Conservation (phyloP, 2,797 vertebrate genomes). For the Sparus aurata region DNA sequence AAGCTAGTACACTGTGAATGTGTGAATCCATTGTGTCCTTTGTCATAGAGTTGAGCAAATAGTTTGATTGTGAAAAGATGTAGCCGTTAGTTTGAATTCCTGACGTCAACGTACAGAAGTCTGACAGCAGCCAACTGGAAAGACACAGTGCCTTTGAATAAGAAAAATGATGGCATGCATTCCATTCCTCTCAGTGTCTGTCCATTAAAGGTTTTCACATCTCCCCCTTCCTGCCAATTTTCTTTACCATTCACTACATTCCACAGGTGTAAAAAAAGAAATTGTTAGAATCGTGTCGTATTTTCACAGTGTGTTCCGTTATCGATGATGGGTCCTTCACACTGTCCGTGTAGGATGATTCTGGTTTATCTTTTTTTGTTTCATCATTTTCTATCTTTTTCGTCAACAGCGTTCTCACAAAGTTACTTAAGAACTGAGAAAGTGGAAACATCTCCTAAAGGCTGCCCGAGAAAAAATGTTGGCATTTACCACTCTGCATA, state of each 20-base stretch:
- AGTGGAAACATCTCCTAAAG: background rate
- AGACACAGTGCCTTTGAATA: conserved; percentile 83
- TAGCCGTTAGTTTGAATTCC: conserved; percentile 89
- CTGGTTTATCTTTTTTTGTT: conserved; percentile 23
- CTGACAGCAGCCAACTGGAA: conserved; percentile 68
- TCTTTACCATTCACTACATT: conserved; percentile 34
- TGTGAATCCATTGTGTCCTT: conserved; percentile 92
- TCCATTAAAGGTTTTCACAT: conserved; percentile 57
- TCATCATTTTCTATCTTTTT: background rate
- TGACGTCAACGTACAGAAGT: conserved; percentile 79
- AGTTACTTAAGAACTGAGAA: background rate
- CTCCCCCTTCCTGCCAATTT: conserved; percentile 20
- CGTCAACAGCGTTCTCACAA: background rate
- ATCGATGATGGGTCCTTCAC: background rate
- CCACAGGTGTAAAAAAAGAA: conserved; percentile 52
- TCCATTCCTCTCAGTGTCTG: conserved; percentile 73
- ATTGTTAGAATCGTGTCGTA: conserved; percentile 78
- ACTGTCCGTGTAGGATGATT: conserved; percentile 13
- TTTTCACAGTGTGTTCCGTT: conserved; percentile 16
- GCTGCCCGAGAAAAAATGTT: too few relatives aligned
- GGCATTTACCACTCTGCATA: too few relatives aligned
- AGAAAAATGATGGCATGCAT: conserved; percentile 72
- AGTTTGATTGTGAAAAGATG: conserved; percentile 92
- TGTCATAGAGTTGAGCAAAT: conserved; percentile 93
- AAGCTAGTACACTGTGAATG: conserved; percentile 97